Percentiles rank a stretch among this genome's conserved stretches.
These are phyloP conservation scores for Cuniculus paca DNA, from an alignment of 2,797 vertebrate species.

Conservation along the genomic window DNA sequence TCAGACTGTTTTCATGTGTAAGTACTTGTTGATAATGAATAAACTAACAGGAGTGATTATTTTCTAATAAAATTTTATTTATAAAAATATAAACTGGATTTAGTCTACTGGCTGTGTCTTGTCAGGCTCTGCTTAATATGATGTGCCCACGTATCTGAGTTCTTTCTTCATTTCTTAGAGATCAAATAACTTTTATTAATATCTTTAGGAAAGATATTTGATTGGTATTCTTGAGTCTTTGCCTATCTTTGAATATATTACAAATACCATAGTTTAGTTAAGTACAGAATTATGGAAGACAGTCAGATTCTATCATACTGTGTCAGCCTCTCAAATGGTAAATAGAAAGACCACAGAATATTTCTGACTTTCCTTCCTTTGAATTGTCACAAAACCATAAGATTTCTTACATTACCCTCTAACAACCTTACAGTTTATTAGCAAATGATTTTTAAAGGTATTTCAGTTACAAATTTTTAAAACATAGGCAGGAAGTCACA, in stretches of 20 bases:
- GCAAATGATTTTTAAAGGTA: conserved; percentile 6
- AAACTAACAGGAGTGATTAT: neutral
- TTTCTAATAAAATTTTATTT: conserved; percentile 11
- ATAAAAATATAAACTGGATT: neutral
- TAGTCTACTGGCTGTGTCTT: neutral
- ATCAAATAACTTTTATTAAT: neutral
- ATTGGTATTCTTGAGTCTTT: neutral
- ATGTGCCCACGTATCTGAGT: neutral
- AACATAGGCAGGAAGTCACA: neutral
- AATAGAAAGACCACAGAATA: neutral
- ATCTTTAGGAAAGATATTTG: neutral
- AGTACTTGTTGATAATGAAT: neutral
- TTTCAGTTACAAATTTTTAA: neutral
- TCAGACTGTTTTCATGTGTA: neutral
- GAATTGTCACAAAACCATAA: neutral
- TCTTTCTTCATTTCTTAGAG: conserved; percentile 9
- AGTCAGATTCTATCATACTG: neutral
- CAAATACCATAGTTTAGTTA: neutral
- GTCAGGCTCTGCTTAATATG: neutral
- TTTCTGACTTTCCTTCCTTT: conserved; percentile 2
- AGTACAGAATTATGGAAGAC: neutral
- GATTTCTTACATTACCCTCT: neutral
- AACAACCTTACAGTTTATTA: neutral
- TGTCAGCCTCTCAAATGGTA: neutral
- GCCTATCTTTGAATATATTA: neutral